phyloP scores from a whole-genome alignment of 1,140 invertebrate species.

The Ylistrum balloti region DNA sequence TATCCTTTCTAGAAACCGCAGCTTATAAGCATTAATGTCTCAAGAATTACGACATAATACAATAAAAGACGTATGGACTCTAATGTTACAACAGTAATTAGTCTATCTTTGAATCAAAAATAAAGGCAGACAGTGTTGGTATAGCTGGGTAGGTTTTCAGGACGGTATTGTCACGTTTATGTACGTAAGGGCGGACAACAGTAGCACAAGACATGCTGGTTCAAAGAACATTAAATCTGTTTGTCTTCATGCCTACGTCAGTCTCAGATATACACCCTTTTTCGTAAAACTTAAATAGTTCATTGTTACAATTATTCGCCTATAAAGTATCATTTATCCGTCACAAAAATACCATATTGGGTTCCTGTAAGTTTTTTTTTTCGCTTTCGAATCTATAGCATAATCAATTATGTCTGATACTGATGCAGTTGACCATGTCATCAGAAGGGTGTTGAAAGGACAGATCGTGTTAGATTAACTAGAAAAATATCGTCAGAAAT shows the following conservation, averaged over 20 bases:
- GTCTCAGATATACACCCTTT: background rate
- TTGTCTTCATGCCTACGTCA: background rate
- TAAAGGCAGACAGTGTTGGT: background rate
- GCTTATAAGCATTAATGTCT: background rate
- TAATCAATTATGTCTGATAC: too few relatives aligned
- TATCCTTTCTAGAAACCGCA: background rate
- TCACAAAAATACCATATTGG: too few relatives aligned
- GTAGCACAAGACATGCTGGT: background rate
- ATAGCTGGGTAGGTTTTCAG: background rate
- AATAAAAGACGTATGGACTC: background rate
- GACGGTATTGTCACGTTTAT: background rate
- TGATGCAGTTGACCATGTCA: too few relatives aligned
- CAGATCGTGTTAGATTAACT: too few relatives aligned
- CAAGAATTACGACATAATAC: background rate
- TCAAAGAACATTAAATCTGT: background rate
- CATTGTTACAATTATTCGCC: background rate
- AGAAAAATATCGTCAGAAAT: too few relatives aligned
- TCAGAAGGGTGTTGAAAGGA: too few relatives aligned
- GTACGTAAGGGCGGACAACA: background rate
- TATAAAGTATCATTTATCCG: too few relatives aligned
- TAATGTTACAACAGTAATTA: background rate
- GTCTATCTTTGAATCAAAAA: background rate
- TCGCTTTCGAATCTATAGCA: too few relatives aligned
- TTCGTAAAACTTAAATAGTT: background rate
- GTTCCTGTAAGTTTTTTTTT: too few relatives aligned